These are phyloP conservation scores for Butorides virescens DNA, from an alignment of 2,113 vertebrate genomes.

Conservation along the genomic window DNA sequence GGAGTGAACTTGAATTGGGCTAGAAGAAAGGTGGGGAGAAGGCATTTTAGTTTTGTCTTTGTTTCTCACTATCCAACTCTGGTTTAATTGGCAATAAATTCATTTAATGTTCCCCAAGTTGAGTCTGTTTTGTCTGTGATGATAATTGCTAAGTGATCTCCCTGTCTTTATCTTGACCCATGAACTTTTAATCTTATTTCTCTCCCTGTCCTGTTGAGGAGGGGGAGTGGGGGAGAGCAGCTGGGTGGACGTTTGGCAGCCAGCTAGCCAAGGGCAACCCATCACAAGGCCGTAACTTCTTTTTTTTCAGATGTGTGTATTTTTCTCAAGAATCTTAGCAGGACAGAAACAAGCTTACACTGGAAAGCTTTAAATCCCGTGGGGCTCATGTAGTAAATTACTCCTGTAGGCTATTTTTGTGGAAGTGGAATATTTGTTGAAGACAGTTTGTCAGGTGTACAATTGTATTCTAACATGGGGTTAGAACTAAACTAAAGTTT, in stretches of 20 bases:
- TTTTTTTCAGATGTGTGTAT: neutral
- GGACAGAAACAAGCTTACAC: neutral
- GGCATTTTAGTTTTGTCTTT: neutral
- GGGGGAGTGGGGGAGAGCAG: neutral
- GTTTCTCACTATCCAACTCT: neutral
- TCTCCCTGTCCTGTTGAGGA: fast-evolving
- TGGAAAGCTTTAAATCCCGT: neutral
- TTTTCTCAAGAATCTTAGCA: neutral
- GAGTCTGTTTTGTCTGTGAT: neutral
- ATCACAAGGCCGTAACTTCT: neutral
- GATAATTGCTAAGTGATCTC: neutral
- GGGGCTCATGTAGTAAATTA: neutral
- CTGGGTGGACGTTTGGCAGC: neutral
- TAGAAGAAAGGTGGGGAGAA: neutral
- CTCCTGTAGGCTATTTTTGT: neutral
- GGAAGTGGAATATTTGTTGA: neutral
- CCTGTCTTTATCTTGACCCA: neutral
- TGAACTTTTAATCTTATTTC: neutral
- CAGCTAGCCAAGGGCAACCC: neutral
- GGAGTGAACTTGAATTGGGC: neutral
- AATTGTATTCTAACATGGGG: neutral
- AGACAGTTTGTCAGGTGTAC: neutral
- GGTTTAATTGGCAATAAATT: neutral
- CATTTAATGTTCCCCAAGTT: neutral
- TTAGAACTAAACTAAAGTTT: neutral